phyloP scores from a whole-genome alignment of 2,113 vertebrate species.

The Caloenas nicobarica region DNA sequence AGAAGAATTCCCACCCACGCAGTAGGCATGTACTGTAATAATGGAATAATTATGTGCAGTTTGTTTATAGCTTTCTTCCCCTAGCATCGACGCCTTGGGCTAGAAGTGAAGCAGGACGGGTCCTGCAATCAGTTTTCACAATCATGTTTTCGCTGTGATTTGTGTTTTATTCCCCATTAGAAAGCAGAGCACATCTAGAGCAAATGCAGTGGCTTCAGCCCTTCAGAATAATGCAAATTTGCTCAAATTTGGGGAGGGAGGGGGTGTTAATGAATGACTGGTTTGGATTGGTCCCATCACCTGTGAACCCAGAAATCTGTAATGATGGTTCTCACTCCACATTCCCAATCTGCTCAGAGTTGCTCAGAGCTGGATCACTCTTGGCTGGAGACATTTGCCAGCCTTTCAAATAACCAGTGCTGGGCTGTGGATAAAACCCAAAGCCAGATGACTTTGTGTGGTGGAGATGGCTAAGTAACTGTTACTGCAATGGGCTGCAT shows the following conservation, averaged over 20 bases:
- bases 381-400: neutral
- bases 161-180: slow-evolving; percentile 46
- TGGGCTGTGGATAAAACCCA: slow-evolving; percentile 13
- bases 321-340: neutral
- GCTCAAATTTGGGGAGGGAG: neutral
- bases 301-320: neutral
- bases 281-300: neutral
- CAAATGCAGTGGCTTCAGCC: neutral
- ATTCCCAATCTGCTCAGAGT: neutral
- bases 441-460: slow-evolving; percentile 33
- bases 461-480: neutral
- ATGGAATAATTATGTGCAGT: slow-evolving; percentile 63
- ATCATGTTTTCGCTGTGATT: neutral
- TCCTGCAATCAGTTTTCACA: slow-evolving; percentile 65
- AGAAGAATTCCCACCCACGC: slow-evolving; percentile 66
- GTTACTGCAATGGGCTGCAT: neutral
- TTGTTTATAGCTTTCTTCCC: slow-evolving; percentile 68
- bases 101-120: slow-evolving; percentile 58
- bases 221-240: neutral
- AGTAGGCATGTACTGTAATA: slow-evolving; percentile 62
- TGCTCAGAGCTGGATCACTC: neutral
- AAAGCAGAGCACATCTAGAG: slow-evolving; percentile 22
- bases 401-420: neutral
- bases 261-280: neutral
- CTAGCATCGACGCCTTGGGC: slow-evolving; percentile 37